Evolutionary conservation across 2,113 vertebrate species (phyloP).

Genomic region (Heliornis fulica): DNA sequence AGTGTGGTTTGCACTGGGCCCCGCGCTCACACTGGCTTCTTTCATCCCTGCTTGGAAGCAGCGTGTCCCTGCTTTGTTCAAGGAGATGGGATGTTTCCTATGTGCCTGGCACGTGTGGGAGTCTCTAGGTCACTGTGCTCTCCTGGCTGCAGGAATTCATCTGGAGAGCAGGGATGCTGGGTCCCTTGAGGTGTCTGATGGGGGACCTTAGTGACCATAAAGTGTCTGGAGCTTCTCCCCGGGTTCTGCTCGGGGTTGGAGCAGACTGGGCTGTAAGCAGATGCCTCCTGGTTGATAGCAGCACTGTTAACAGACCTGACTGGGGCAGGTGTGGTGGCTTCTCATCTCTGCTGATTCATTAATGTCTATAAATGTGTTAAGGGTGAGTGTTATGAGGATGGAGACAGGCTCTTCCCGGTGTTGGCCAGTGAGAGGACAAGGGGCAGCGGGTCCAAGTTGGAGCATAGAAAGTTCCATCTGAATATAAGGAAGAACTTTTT

Average conservation of each 20-base stretch:
- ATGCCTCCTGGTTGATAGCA: not conserved
- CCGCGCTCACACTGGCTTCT: not conserved
- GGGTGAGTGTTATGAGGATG: no score
- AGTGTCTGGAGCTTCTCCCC: accelerated
- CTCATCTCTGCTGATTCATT: not conserved
- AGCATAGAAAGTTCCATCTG: no score
- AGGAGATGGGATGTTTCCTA: not conserved
- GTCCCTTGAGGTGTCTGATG: accelerated
- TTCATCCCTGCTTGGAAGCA: not conserved
- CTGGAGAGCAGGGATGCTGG: not conserved
- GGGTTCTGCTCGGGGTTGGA: not conserved
- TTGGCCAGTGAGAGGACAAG: no score
- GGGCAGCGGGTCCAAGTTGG: no score
- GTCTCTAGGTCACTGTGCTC: not conserved
- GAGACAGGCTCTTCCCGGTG: no score
- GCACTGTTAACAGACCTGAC: no score
- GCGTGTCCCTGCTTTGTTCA: not conserved
- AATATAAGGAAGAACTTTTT: no score
- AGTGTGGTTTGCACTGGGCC: accelerated
- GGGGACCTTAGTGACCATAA: no score
- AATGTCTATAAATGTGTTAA: no score
- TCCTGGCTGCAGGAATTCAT: not conserved
- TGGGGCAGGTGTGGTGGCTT: no score
- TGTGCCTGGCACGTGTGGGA: not conserved
- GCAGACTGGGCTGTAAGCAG: not conserved